Percentiles rank a stretch among this genome's conserved stretches.
phyloP scores from a whole-genome alignment of 2,797 vertebrate genomes.

The Coccyzus lansbergi region DNA sequence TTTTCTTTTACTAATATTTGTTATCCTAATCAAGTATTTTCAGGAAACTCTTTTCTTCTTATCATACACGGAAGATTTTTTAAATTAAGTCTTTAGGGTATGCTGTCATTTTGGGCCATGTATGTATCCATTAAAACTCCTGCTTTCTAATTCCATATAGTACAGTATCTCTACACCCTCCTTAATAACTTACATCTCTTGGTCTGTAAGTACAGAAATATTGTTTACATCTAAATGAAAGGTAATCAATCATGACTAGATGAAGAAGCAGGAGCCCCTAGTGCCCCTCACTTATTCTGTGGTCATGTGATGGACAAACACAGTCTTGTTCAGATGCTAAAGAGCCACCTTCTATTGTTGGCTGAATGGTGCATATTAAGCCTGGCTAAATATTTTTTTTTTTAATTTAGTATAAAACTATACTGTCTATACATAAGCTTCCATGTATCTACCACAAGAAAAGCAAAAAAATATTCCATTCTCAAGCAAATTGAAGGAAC shows the following conservation, averaged over 20 bases:
- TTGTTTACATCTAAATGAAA: background rate
- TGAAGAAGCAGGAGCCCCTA: background rate
- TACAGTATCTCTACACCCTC: rapidly evolving
- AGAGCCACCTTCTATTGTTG: background rate
- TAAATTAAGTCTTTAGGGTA: background rate
- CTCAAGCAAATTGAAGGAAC: background rate
- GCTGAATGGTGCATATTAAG: background rate
- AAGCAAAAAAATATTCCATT: background rate
- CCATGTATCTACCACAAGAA: background rate
- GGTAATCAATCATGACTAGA: background rate
- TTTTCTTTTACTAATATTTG: background rate
- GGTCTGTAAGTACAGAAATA: background rate
- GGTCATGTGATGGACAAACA: background rate
- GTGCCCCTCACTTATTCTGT: background rate
- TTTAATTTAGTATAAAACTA: background rate
- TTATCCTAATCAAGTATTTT: background rate
- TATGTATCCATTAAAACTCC: background rate
- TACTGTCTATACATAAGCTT: background rate
- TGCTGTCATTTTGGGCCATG: background rate
- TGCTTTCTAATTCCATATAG: background rate
- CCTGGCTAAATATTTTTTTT: background rate
- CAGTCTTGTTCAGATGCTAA: background rate
- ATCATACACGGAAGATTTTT: background rate
- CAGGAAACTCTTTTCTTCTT: background rate
- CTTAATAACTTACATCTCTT: background rate